phyloP scores from a whole-genome alignment of 2,797 vertebrate genomes.

The Allobates femoralis region DNA sequence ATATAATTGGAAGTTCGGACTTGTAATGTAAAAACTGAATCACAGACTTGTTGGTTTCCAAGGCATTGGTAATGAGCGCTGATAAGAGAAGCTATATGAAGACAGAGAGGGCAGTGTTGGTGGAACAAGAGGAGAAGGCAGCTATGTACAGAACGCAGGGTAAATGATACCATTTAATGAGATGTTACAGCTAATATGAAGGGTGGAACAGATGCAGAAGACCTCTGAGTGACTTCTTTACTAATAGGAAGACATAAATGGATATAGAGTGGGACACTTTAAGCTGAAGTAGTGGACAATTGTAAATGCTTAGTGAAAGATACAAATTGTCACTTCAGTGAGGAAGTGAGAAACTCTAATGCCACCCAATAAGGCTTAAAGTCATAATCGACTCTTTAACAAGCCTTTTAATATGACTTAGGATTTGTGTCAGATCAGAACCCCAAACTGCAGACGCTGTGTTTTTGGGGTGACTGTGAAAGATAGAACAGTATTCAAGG shows the following conservation, averaged over 20 bases:
- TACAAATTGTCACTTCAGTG: too few species aligned
- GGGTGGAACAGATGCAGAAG: not conserved
- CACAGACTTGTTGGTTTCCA: not conserved
- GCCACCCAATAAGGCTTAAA: too few species aligned
- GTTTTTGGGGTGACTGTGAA: too few species aligned
- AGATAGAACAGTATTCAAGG: not conserved
- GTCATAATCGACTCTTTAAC: too few species aligned
- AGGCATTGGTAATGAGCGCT: slow-evolving; percentile 21
- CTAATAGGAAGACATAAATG: slow-evolving; percentile 26
- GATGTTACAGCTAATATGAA: not conserved
- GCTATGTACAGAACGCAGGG: not conserved
- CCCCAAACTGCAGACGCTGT: too few species aligned
- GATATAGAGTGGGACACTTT: not conserved
- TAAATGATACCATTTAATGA: slow-evolving; percentile 21
- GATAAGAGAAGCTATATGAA: slow-evolving; percentile 14
- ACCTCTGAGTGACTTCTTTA: not conserved
- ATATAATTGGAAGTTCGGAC: slow-evolving; percentile 28
- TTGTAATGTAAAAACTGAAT: not conserved
- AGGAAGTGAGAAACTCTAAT: too few species aligned
- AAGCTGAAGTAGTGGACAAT: not conserved
- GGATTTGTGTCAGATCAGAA: too few species aligned
- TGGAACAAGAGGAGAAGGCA: not conserved
- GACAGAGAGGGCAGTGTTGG: not conserved
- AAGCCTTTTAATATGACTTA: too few species aligned
- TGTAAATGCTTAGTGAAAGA: not conserved